Evolutionary conservation across 2,113 vertebrate species (phyloP), one percentile per base, ranked within the genome.

Genomic region (Myocastor coypus): DNA sequence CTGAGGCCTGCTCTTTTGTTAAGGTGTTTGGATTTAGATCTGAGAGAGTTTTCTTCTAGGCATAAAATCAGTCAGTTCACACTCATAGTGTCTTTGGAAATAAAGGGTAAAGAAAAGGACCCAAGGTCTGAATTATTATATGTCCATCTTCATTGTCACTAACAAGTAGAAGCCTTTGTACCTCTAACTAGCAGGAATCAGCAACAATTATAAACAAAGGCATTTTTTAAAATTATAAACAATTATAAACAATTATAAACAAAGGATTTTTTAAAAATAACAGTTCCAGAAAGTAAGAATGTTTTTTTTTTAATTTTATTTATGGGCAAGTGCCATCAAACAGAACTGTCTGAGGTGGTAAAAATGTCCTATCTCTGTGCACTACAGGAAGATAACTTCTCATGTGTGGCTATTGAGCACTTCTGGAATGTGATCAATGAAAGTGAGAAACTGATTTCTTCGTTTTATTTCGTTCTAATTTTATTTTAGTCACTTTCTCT

Each of bases 1-100:
- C 64, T 5, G 4, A 91, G 77, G 28, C 32, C 81, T 84, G 26
- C 14, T 34, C 28, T 94, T 89, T 83, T 22, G 30, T 20, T 63
- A 46, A 95, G 37, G 20, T 63, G 50, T 82, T 89, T 96, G 93
- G n/a, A 83, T 90, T 92, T 90, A 34, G 32, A 92, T 85, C 52
- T 96, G 11, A 26, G 24, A 91, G 87, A 37, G 2, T 66, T 93
- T 66, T 80, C 68, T 26, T 87, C n/a, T 85, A 59, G 75, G 86
- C 81, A 82, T 19, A 82, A 93, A 85, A 86, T 73, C 26, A 82
- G n/a, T 37, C n/a, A 77, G 55, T 12, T 82, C 16, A 22, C n/a
- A 61, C 52, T 91, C 40, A 46, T 5, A n/a, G 17, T 55, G 64
- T 69, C 32, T 93, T 63, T 78, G 84, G 30, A 68, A 87, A 52